These are phyloP conservation scores for Dreissena rostriformis DNA, from an alignment of 1,140 invertebrate genomes.

Conservation along the genomic window DNA sequence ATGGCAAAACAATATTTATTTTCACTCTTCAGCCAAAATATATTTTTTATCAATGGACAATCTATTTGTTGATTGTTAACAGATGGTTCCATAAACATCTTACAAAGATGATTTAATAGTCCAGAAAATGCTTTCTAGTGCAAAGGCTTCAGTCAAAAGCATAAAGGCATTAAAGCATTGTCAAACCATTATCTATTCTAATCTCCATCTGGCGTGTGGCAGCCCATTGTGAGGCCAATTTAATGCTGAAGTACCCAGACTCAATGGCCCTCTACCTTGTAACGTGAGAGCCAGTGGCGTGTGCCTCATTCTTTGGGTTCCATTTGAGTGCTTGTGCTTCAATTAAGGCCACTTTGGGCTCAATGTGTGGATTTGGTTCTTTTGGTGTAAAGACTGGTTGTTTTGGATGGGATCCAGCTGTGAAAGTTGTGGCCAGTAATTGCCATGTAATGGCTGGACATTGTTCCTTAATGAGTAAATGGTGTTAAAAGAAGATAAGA, in stretches of 20 bases:
- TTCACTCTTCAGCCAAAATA: too few relatives aligned
- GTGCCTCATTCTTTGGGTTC: conserved; percentile 9
- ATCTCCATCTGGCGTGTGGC: background rate
- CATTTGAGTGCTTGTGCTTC: background rate
- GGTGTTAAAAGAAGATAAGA: background rate
- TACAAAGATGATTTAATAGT: too few relatives aligned
- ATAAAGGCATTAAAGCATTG: background rate
- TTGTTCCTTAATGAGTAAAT: background rate
- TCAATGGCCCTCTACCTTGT: conserved; percentile 2
- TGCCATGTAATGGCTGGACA: background rate
- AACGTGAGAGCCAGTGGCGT: conserved; percentile 1
- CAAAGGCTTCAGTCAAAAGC: too few relatives aligned
- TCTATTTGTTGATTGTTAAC: too few relatives aligned
- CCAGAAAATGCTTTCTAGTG: too few relatives aligned
- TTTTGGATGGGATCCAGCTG: background rate
- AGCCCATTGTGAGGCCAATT: conserved; percentile 1
- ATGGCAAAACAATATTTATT: too few relatives aligned
- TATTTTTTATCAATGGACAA: too few relatives aligned
- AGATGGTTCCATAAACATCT: too few relatives aligned
- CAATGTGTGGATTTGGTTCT: background rate
- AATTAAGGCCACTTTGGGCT: conserved; percentile 7
- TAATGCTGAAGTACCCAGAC: background rate
- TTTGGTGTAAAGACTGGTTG: background rate
- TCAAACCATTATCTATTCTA: background rate
- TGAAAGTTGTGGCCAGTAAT: background rate